Conservation (phyloP, 2,888 invertebrate species). For the Drosophila paranaensis region DNA sequence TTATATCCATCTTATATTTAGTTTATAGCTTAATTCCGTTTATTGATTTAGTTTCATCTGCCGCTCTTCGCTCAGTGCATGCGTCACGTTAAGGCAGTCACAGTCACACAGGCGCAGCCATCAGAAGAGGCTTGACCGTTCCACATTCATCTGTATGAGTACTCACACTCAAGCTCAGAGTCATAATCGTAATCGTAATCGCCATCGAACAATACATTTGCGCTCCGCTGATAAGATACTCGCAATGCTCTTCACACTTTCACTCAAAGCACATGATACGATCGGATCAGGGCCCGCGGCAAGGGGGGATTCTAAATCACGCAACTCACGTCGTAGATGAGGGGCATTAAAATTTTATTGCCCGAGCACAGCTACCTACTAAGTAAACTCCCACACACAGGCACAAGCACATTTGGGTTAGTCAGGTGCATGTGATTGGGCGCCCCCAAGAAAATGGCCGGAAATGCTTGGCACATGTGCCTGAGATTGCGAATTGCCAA, state of each 20-base stretch:
- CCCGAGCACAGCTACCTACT: constrained; percentile 49
- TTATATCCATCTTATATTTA: neutral
- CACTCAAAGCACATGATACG: constrained; percentile 43
- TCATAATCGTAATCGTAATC: constrained; percentile 21
- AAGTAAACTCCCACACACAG: constrained; percentile 17
- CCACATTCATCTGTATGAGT: neutral
- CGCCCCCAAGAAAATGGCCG: constrained; percentile 29
- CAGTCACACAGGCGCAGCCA: constrained; percentile 20
- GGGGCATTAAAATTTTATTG: constrained; percentile 71
- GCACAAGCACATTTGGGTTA: neutral
- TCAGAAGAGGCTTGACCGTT: constrained; percentile 14
- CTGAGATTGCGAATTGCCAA: constrained; percentile 63
- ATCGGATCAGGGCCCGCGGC: neutral
- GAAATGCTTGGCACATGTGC: constrained; percentile 65
- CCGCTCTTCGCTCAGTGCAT: constrained; percentile 25
- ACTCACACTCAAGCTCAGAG: constrained; percentile 2
- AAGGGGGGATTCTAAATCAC: constrained; percentile 53
- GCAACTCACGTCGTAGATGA: constrained; percentile 50
- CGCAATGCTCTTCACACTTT: constrained; percentile 64
- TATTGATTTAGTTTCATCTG: neutral
- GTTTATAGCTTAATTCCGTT: no score
- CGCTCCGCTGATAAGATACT: constrained; percentile 66
- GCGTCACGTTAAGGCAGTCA: constrained; percentile 34
- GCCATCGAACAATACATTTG: constrained; percentile 40
- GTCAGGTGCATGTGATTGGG: constrained; percentile 2